Evolutionary conservation across 92 coral and sea anemone genomes (phyloP).

Genomic region (Siderastrea siderea): DNA sequence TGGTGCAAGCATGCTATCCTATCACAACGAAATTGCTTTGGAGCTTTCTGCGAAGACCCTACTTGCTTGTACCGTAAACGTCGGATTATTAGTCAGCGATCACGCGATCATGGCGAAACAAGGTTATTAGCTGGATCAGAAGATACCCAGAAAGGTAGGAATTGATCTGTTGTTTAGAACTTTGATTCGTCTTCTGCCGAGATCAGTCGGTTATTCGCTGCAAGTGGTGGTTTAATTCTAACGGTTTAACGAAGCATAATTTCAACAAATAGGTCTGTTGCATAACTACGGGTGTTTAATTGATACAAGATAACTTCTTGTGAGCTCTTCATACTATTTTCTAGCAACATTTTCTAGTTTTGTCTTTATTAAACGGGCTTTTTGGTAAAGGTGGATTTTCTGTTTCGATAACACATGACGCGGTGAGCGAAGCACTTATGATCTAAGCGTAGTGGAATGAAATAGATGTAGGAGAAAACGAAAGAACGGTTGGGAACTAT

Average conservation of each 20-base stretch:
- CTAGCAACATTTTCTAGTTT: background rate
- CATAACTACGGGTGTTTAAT: slow-evolving; percentile 1
- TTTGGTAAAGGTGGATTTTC: background rate
- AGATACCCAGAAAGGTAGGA: slow-evolving; percentile 3
- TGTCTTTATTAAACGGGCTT: background rate
- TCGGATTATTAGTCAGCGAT: background rate
- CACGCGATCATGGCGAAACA: background rate
- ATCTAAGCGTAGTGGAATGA: slow-evolving; percentile 34
- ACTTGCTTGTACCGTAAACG: background rate
- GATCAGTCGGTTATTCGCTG: background rate
- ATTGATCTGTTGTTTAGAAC: background rate
- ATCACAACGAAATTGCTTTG: slow-evolving; percentile 68
- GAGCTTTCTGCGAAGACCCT: slow-evolving; percentile 31
- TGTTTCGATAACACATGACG: background rate
- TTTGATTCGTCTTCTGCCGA: background rate
- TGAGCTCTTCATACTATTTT: background rate
- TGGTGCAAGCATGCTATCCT: slow-evolving; percentile 87
- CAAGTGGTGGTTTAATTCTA: background rate
- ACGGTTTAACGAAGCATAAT: slow-evolving; percentile 2
- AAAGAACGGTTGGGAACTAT: background rate
- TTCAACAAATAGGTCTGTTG: slow-evolving; percentile 20
- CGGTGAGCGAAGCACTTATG: background rate
- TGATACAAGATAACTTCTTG: background rate
- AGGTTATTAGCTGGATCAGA: background rate
- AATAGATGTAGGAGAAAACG: background rate